Percentiles rank a stretch among this genome's conserved stretches.
Conservation (phyloP, 2,888 invertebrate species). For the Amblyjoppa fuscipennis region DNA sequence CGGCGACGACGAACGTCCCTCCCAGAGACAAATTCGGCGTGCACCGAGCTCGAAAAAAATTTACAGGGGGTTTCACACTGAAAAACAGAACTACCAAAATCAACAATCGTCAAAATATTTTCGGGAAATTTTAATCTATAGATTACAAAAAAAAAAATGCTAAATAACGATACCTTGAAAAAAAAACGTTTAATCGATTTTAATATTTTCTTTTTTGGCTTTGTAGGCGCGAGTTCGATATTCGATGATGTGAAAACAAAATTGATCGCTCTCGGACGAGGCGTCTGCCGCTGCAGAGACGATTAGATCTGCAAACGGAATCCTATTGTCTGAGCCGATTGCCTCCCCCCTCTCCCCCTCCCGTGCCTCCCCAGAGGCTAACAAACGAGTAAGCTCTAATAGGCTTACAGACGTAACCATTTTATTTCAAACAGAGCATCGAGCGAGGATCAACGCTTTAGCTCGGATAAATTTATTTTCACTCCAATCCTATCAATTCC, state of each 20-base stretch:
- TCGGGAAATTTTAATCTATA: too few species aligned
- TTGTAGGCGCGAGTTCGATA: too few species aligned
- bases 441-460: constrained; percentile 26
- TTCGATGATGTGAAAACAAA: background rate
- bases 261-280: constrained; percentile 26
- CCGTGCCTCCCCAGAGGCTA: background rate
- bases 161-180: too few species aligned
- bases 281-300: constrained; percentile 6
- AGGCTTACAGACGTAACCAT: constrained; percentile 30
- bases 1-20: constrained; percentile 6
- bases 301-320: constrained; percentile 55
- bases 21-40: background rate
- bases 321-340: constrained; percentile 57
- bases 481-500: constrained; percentile 8
- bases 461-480: background rate
- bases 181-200: too few species aligned
- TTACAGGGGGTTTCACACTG: too few species aligned
- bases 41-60: background rate
- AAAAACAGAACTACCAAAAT: too few species aligned
- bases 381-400: constrained; percentile 43
- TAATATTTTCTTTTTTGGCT: too few species aligned
- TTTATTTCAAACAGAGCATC: constrained; percentile 20
- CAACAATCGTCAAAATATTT: too few species aligned
- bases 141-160: too few species aligned
- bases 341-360: background rate